Conservation (phyloP, 2,113 vertebrate genomes). For the Gymnogyps californianus region DNA sequence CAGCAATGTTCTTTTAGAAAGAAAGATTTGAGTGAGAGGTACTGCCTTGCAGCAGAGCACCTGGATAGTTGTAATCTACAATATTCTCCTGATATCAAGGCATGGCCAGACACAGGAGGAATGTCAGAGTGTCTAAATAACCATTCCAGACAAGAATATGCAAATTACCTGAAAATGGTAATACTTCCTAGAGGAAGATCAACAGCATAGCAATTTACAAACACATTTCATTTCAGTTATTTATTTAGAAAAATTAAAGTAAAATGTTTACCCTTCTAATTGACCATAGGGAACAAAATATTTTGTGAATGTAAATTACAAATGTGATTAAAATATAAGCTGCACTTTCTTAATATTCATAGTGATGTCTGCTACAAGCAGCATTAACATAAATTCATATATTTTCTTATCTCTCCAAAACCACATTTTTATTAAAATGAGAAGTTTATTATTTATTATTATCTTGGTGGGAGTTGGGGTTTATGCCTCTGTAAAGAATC, state of each 20-base stretch:
- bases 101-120: background rate
- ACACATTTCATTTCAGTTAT: constrained; percentile 32
- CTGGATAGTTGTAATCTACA: background rate
- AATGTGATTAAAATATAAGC: constrained; percentile 43
- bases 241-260: constrained; percentile 36
- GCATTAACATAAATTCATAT: constrained; percentile 47
- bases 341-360: constrained; percentile 31
- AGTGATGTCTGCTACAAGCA: constrained; percentile 10
- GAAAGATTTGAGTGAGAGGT: background rate
- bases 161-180: constrained; percentile 22
- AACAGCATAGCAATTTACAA: constrained; percentile 20
- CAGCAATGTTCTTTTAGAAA: background rate
- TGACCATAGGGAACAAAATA: constrained; percentile 55
- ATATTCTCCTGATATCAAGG: background rate
- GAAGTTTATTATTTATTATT: constrained; percentile 47
- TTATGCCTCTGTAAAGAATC: constrained; percentile 27
- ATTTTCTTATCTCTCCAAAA: constrained; percentile 52
- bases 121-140: background rate
- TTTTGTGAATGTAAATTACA: constrained; percentile 49
- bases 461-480: background rate
- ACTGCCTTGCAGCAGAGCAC: background rate
- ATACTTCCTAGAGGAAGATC: background rate
- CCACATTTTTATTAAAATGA: constrained; percentile 46
- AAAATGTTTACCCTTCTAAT: constrained; percentile 45
- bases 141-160: background rate